phyloP scores from a whole-genome alignment of 1,140 invertebrate genomes.

The Anastatus disparis region DNA sequence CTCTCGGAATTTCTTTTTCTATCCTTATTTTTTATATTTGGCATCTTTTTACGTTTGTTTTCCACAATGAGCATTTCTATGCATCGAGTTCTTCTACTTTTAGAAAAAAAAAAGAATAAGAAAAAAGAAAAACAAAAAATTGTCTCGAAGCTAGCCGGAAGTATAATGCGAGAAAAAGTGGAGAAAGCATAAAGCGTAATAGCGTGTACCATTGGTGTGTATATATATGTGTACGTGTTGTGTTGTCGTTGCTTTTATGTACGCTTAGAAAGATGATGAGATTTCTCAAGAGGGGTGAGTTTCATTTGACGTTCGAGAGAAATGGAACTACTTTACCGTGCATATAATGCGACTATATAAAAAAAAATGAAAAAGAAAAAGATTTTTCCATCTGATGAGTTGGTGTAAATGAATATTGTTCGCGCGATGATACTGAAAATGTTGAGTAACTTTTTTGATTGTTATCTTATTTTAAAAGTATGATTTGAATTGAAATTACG shows the following conservation, averaged over 20 bases:
- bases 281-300: slow-evolving; percentile 7
- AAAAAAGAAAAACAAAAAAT: too few relatives aligned
- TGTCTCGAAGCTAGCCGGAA: slow-evolving; percentile 28
- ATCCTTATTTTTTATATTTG: background rate
- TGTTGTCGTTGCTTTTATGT: background rate
- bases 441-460: too few relatives aligned
- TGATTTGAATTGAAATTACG: too few relatives aligned
- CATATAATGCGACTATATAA: too few relatives aligned
- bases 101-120: too few relatives aligned
- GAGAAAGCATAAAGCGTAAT: background rate
- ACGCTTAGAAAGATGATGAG: background rate
- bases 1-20: too few relatives aligned
- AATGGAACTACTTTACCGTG: slow-evolving; percentile 17
- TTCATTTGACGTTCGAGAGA: slow-evolving; percentile 2
- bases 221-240: background rate
- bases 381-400: too few relatives aligned
- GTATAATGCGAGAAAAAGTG: slow-evolving; percentile 6
- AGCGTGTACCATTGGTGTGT: too few relatives aligned
- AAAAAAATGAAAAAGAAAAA: too few relatives aligned
- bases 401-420: too few relatives aligned
- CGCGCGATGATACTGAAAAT: too few relatives aligned
- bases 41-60: background rate
- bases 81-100: slow-evolving; percentile 33
- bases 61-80: background rate
- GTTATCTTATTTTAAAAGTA: too few relatives aligned